Conservation (phyloP, 2,113 vertebrate genomes). For the Eptatretus burgeri region DNA sequence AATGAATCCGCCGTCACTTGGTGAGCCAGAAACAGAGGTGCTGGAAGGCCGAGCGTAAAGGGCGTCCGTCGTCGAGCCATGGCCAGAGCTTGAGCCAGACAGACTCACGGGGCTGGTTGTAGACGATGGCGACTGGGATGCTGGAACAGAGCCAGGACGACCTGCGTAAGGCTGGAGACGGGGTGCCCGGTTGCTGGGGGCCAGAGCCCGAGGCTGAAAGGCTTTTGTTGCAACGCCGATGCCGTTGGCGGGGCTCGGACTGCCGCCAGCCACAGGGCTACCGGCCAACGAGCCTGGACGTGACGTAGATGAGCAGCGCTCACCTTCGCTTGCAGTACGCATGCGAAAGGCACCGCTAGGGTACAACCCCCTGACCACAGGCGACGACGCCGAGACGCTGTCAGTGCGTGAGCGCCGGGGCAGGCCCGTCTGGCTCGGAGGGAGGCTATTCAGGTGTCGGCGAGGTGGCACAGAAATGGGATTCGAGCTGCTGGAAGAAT, state of each 20-base stretch:
- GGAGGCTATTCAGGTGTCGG: constrained; percentile 30
- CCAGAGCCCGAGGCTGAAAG: constrained; percentile 7
- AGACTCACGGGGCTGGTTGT: constrained; percentile 27
- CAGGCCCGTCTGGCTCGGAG: constrained; percentile 40
- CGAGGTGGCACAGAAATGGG: constrained; percentile 33
- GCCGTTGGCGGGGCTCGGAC: constrained; percentile 27
- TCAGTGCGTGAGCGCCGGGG: constrained; percentile 30
- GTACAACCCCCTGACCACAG: no score
- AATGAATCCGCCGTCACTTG: constrained; percentile 59
- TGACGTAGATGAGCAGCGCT: constrained; percentile 19
- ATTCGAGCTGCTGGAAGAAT: constrained; percentile 27
- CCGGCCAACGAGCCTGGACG: constrained; percentile 33
- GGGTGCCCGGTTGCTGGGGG: constrained; percentile 13
- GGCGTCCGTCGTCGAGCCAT: constrained; percentile 30
- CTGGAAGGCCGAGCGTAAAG: constrained; percentile 40
- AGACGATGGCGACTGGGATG: constrained; percentile 37
- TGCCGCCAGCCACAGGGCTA: constrained; percentile 46
- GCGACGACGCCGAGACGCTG: constrained; percentile 13
- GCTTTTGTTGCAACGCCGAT: constrained; percentile 23
- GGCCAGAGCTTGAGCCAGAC: constrained; percentile 20
- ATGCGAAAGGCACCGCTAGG: constrained; percentile 20
- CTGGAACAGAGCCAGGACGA: constrained; percentile 25
- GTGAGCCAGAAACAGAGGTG: constrained; percentile 61
- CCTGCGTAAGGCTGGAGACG: constrained; percentile 59
- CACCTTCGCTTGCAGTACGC: constrained; percentile 43